Base-by-base conservation (phyloP, 1,140 invertebrate genomes). In the Phymorhynchus buccinoides region DNA sequence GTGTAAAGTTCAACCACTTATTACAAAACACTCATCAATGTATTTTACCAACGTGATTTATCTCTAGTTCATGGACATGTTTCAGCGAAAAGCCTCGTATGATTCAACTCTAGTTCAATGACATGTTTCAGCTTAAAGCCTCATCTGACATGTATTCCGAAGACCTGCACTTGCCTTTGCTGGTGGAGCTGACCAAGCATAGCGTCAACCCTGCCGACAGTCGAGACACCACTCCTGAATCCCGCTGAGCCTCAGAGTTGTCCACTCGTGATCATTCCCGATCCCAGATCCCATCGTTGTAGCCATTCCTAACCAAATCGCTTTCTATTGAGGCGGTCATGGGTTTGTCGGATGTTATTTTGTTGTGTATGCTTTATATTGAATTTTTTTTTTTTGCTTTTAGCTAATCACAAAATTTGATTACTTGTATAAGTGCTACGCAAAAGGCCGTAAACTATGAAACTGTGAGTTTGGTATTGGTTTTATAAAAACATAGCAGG, bases 161-260 rank as follows among this genome's bases (percentile, higher is more conserved):
- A 68, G 66, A 83, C 66, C 66, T 83, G n/a, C 81, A 83, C 81
- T 37, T 71, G 18, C 81, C 81, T 9, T 41, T 83, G 18, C 37
- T 83, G 35, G 81, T 42, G 0, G 30, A 71, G 66, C 39, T 83
- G 1, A 73, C 9, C 16, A 83, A 83, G 30, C 41, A 7, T 3
- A 2, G 56, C 66, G n/a, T 22, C 39, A 52, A 82, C 16, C 1
- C 41, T 1, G n/a, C 16, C n/a, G 66, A 83, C n/a, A 83, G 81
- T 37, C 35, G 81, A 32, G 81, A 83, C 66, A 83, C 81, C 41
- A 83, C 81, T 37, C 81, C 81, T 12, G 81, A 83, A 44, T 83
- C 81, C 32, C 81, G 81, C 18, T 83, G 66, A 81, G 4, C 12
- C 37, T 62, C 12, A 62, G 22, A 6, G 22, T 2, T 62, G 56